These are phyloP conservation scores for Callyntrura sp. DNA, from an alignment of 2,888 invertebrate species.

Conservation along the genomic window DNA sequence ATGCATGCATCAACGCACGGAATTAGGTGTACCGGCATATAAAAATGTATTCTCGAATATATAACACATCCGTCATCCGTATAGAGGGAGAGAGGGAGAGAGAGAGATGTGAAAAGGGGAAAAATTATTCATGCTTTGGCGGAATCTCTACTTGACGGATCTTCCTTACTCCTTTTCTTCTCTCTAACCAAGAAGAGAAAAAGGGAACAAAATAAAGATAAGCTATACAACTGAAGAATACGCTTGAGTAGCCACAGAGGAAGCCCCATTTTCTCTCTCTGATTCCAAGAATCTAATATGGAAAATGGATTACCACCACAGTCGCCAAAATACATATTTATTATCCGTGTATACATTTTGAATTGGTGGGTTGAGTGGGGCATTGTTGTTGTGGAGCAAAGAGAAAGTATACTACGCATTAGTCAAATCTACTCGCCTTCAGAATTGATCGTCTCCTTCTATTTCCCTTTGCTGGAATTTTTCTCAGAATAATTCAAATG, in stretches of 20 bases:
- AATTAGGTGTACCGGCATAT: neutral
- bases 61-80: neutral
- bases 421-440: constrained; percentile 8
- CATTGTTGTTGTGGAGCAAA: constrained; percentile 24
- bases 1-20: constrained; percentile 30
- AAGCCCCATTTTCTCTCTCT: constrained; percentile 7
- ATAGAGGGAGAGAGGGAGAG: constrained; percentile 9
- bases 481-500: neutral
- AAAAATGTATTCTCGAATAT: too few relatives aligned
- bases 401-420: constrained; percentile 38
- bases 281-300: constrained; percentile 35
- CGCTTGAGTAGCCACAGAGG: constrained; percentile 16
- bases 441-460: constrained; percentile 44
- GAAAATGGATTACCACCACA: constrained; percentile 47
- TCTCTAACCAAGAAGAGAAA: neutral
- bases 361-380: neutral
- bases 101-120: constrained; percentile 16
- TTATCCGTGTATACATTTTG: constrained; percentile 20
- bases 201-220: neutral
- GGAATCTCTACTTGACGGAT: constrained; percentile 51
- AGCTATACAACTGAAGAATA: constrained; percentile 5
- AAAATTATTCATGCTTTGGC: constrained; percentile 43
- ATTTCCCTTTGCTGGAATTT: constrained; percentile 1
- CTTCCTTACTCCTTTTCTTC: constrained; percentile 10
- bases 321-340: neutral